Base-by-base conservation (phyloP, 2,888 invertebrate genomes). In the Hybos culiciformis region DNA sequence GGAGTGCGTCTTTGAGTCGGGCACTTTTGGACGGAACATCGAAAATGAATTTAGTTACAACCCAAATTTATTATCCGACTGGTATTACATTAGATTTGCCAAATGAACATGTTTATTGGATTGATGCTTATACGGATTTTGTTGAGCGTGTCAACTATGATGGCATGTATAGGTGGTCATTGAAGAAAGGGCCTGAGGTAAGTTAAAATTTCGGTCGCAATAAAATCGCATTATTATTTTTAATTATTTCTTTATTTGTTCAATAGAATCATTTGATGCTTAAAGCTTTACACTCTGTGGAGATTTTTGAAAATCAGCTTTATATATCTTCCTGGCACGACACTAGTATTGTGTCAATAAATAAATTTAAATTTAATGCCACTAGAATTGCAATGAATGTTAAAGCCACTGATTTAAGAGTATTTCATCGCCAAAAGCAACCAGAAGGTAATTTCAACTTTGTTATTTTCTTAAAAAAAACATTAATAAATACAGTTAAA, bases 111-210 rank as follows among this genome's bases (percentile, higher is more conserved):
- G 72, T 86, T 18, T 86, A 83, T 66, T 86, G 85, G 85, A 77
- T 80, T 42, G 88, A 88, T 65, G 75, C 77, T 7, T 85, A 83
- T 66, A 70, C 85, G 54, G 84, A 84, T 68, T 77, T 76, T 54
- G 74, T 88, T 5, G 84, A 87, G 66, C 70, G 82, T 46, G 75
- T 82, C 18, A 77, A 83, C 67, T 88, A 87, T 63, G 72, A 80
- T 57, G 87, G 86, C 9, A 66, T 65, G 14, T 72, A 77, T 55
- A 70, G 84, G 43, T 65, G 63, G 65, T 56, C 62, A 7, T 52
- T 66, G 46, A 62, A 60, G 43, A 63, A 63, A 47, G 52, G 56
- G 19, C 48, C 57, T 11, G 59, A 61, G 55, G 64, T 63, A 49
- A 59, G 57, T 58, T 38, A 40, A 34, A 17, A 21, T 33, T 23